A percentile compares a stretch with the other conserved stretches of the same genome.
phyloP scores from a whole-genome alignment of 2,888 invertebrate species.

The Drosophila algonquin region DNA sequence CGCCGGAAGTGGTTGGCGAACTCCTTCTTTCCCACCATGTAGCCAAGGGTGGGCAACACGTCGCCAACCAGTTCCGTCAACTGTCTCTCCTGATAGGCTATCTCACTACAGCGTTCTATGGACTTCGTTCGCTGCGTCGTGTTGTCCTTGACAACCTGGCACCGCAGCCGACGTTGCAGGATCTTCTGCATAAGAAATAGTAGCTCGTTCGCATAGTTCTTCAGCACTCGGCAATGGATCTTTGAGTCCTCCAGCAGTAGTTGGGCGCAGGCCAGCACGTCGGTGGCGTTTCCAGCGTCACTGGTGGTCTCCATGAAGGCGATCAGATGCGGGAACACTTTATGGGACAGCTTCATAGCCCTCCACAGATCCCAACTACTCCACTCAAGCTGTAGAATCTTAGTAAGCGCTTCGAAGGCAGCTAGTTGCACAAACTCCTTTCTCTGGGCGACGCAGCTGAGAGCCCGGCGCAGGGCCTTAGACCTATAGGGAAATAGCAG shows the following conservation, averaged over 20 bases:
- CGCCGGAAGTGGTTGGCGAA: not conserved
- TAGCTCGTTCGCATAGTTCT: not conserved
- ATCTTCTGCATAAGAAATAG: not conserved
- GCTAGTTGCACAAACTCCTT: not conserved
- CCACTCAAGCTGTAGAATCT: not conserved
- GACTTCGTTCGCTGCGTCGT: not conserved
- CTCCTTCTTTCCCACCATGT: not conserved
- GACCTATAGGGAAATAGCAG: not conserved
- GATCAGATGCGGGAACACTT: not conserved
- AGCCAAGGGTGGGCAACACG: not conserved
- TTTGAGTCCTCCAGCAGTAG: not conserved
- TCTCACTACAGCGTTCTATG: not conserved
- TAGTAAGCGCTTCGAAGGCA: not conserved
- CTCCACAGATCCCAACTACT: too few species aligned
- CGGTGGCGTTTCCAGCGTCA: not conserved
- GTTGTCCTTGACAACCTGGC: not conserved
- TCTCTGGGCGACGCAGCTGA: not conserved
- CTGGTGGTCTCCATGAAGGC: not conserved
- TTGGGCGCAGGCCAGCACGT: not conserved
- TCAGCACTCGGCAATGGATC: not conserved
- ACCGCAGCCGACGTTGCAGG: not conserved
- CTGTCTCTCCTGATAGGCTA: not conserved
- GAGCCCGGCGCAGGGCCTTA: not conserved
- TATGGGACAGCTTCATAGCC: not conserved
- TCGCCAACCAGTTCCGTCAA: not conserved